Evolutionary conservation across 2,888 invertebrate genomes (phyloP).

Genomic region (Branchipolynoe longqiensis): DNA sequence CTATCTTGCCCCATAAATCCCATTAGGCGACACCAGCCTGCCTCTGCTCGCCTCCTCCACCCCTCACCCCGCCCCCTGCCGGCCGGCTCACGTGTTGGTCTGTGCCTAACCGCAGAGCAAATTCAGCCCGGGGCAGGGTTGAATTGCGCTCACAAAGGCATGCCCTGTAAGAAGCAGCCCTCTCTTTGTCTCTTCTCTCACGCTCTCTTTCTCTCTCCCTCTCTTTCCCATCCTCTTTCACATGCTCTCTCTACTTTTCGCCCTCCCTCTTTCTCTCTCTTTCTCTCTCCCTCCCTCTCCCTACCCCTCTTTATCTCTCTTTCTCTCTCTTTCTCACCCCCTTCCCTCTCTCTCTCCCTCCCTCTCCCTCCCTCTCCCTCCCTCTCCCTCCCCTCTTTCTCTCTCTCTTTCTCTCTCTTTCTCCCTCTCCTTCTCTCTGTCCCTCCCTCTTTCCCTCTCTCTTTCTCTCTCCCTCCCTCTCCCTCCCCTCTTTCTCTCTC

Average conservation of each 20-base stretch:
- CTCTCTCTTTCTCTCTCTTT: neutral
- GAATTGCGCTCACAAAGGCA: no score
- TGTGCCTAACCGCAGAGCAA: no score
- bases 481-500: neutral
- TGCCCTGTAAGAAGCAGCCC: no score
- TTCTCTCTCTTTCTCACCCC: neutral
- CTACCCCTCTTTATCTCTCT: neutral
- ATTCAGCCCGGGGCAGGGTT: no score
- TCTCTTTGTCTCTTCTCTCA: no score
- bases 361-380: neutral
- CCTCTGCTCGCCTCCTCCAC: no score
- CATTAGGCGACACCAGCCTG: no score
- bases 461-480: neutral
- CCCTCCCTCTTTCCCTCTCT: neutral
- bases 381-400: neutral
- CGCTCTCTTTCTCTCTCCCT: slow-evolving; percentile 8
- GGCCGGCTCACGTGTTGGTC: no score
- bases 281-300: neutral
- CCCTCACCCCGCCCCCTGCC: no score
- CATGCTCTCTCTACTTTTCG: neutral
- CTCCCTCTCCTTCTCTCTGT: neutral
- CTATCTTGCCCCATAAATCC: no score
- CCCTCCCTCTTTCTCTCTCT: neutral
- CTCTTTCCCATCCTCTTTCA: neutral
- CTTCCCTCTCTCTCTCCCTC: slow-evolving; percentile 7